Evolutionary conservation across 2,888 invertebrate genomes (phyloP).

Genomic region (Stomorhina lunata): DNA sequence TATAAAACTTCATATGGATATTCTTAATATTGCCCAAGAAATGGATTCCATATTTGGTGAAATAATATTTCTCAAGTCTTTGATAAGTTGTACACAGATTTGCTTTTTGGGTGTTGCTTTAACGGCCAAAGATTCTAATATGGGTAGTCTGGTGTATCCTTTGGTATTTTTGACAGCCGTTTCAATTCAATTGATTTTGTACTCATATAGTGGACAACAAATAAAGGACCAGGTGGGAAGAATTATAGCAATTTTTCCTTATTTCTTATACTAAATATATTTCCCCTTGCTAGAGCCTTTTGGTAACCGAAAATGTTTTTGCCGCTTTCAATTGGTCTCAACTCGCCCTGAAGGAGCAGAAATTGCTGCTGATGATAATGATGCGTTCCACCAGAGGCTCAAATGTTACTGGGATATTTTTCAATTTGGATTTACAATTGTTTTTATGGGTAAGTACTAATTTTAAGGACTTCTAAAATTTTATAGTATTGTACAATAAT

Average conservation of each 20-base stretch:
- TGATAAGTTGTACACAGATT: slow-evolving; percentile 42
- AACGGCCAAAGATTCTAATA: not conserved
- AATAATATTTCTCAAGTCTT: slow-evolving; percentile 45
- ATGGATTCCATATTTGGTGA: slow-evolving; percentile 37
- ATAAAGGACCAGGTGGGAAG: slow-evolving; percentile 54
- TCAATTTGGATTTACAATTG: slow-evolving; percentile 49
- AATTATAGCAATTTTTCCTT: too few relatives aligned
- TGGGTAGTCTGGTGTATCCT: not conserved
- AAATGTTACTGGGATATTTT: slow-evolving; percentile 46
- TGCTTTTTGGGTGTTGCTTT: slow-evolving; percentile 47
- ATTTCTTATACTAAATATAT: not conserved
- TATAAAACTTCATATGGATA: slow-evolving; percentile 21
- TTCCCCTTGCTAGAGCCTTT: slow-evolving; percentile 1
- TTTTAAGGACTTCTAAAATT: not conserved
- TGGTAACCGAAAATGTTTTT: slow-evolving; percentile 14
- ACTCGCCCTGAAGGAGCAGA: not conserved
- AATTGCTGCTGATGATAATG: slow-evolving; percentile 50
- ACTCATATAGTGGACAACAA: slow-evolving; percentile 39
- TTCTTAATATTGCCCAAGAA: slow-evolving; percentile 23
- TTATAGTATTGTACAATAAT: not conserved
- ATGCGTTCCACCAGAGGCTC: slow-evolving; percentile 32
- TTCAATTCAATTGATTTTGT: slow-evolving; percentile 43
- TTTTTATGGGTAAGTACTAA: slow-evolving; percentile 46
- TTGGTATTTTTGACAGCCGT: slow-evolving; percentile 34
- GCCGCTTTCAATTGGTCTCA: slow-evolving; percentile 23